phyloP scores from a whole-genome alignment of 2,888 invertebrate genomes.

The Psococerastis gibbosa region DNA sequence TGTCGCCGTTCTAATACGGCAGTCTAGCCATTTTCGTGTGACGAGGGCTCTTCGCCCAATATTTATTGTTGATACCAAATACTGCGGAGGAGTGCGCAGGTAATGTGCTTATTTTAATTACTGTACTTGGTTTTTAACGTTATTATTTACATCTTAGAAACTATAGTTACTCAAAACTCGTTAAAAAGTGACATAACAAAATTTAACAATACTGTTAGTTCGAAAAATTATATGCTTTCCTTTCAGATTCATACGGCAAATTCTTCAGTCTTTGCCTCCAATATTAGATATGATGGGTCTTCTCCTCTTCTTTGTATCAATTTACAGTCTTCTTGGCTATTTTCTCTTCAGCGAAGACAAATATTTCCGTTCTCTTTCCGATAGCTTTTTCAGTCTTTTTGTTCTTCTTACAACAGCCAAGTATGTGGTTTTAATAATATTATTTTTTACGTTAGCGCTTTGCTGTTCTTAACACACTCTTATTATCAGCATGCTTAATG shows the following conservation, averaged over 20 bases:
- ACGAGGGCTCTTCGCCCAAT: slow-evolving; percentile 77
- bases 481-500: no score
- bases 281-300: slow-evolving; percentile 75
- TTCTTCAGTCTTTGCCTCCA: slow-evolving; percentile 67
- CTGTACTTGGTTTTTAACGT: neutral
- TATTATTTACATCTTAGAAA: neutral
- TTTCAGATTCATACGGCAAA: slow-evolving; percentile 53
- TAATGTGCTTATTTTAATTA: slow-evolving; percentile 17
- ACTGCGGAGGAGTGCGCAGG: slow-evolving; percentile 51
- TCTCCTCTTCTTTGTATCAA: slow-evolving; percentile 64
- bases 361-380: slow-evolving; percentile 48
- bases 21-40: slow-evolving; percentile 68
- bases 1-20: slow-evolving; percentile 55
- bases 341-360: slow-evolving; percentile 57
- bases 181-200: neutral
- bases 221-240: slow-evolving; percentile 7
- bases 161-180: neutral
- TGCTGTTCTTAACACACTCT: neutral
- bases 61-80: slow-evolving; percentile 69
- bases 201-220: no score
- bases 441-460: neutral
- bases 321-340: slow-evolving; percentile 64
- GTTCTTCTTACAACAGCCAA: slow-evolving; percentile 81
- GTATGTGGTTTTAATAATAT: slow-evolving; percentile 45
- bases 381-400: slow-evolving; percentile 75